These are phyloP conservation scores for Bubo scandiacus DNA, from an alignment of 2,113 vertebrate genomes.

Conservation along the genomic window DNA sequence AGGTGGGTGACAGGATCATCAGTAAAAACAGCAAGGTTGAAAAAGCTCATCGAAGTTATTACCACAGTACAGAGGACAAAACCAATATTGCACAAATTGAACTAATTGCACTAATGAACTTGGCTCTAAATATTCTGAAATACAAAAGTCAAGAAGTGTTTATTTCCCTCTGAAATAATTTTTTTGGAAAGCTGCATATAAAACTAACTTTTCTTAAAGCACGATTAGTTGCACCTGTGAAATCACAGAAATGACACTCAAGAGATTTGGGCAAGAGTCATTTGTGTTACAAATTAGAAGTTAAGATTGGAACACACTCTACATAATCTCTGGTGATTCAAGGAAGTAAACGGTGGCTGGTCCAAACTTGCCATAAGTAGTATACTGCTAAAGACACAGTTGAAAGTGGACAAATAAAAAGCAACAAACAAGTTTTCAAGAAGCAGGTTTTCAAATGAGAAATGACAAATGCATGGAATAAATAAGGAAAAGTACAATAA, in stretches of 20 bases:
- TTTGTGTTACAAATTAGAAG: neutral
- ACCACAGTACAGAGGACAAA: neutral
- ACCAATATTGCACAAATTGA: neutral
- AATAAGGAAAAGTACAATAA: neutral
- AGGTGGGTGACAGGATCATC: neutral
- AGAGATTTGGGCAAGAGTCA: neutral
- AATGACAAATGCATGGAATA: neutral
- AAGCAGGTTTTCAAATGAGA: neutral
- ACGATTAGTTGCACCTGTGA: neutral
- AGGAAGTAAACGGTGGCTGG: neutral
- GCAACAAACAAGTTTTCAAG: neutral
- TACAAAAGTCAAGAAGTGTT: neutral
- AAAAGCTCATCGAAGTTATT: neutral
- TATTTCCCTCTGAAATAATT: neutral
- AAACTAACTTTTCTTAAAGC: neutral
- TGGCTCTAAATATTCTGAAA: neutral
- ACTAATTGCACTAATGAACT: neutral
- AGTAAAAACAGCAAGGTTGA: neutral
- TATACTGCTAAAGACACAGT: neutral
- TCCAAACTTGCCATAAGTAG: neutral
- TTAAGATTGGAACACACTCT: neutral
- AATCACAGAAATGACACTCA: neutral
- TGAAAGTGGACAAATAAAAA: neutral
- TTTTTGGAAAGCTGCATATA: neutral
- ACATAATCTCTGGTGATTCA: neutral